A percentile compares a stretch with the other conserved stretches of the same genome.
phyloP scores from a whole-genome alignment of 2,888 invertebrate genomes.

The Neoascia interrupta region DNA sequence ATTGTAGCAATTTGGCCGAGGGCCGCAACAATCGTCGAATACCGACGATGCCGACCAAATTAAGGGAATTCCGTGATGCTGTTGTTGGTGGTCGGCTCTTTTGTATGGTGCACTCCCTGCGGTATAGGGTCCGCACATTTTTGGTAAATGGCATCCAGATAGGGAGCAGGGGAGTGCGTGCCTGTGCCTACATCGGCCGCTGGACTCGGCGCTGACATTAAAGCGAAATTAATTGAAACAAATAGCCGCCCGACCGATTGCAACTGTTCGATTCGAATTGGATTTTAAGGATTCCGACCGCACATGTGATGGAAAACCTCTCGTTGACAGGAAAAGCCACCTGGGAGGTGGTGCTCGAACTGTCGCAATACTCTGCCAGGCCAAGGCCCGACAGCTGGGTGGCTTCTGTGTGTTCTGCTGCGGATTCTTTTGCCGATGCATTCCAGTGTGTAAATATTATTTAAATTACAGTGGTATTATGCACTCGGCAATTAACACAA shows the following conservation, averaged over 20 bases:
- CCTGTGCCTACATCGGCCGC: too few species aligned
- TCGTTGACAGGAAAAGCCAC: constrained; percentile 63
- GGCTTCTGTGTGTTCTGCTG: neutral
- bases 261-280: constrained; percentile 64
- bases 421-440: constrained; percentile 32
- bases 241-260: constrained; percentile 49
- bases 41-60: constrained; percentile 46
- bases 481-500: constrained; percentile 61
- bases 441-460: constrained; percentile 58
- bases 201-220: too few species aligned
- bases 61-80: constrained; percentile 51
- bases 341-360: constrained; percentile 15
- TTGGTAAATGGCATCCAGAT: constrained; percentile 44
- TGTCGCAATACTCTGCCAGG: too few species aligned
- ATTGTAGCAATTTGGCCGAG: constrained; percentile 64
- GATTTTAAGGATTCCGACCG: constrained; percentile 63
- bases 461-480: constrained; percentile 61
- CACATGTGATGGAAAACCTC: constrained; percentile 54
- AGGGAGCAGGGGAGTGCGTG: constrained; percentile 13
- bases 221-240: constrained; percentile 68
- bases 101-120: neutral
- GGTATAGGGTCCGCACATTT: constrained; percentile 49
- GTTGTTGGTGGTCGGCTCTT: constrained; percentile 18
- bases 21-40: constrained; percentile 54
- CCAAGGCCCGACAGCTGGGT: neutral